Evolutionary conservation across 2,797 vertebrate species (phyloP).

Genomic region (Iguana delicatissima): DNA sequence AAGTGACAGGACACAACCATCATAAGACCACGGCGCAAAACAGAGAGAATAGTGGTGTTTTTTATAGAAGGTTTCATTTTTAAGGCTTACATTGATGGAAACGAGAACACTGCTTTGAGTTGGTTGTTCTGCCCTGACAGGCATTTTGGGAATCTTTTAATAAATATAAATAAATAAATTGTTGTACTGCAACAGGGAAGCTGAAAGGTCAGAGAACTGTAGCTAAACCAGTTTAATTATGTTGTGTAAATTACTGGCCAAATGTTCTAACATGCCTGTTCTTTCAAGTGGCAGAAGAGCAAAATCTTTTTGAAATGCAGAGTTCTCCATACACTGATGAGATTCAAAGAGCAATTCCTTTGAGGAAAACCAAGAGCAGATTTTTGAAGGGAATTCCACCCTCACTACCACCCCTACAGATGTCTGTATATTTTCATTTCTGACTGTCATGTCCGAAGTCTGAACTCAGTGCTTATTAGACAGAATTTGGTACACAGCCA

Average conservation of each 20-base stretch:
- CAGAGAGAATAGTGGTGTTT: too few species aligned
- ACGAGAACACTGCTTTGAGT: not conserved
- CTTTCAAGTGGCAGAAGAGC: not conserved
- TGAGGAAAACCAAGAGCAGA: not conserved
- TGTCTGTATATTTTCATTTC: not conserved
- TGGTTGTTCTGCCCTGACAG: not conserved
- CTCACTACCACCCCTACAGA: too few species aligned
- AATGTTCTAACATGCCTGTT: not conserved
- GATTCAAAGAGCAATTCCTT: not conserved
- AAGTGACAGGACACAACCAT: too few species aligned
- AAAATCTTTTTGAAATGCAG: not conserved
- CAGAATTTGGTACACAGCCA: slow-evolving; percentile 48
- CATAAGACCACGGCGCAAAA: too few species aligned
- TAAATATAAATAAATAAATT: not conserved
- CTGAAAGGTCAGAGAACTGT: not conserved
- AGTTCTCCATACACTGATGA: not conserved
- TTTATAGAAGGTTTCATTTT: too few species aligned
- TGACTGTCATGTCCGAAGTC: not conserved
- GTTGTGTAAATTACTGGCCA: not conserved
- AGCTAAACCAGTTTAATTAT: not conserved
- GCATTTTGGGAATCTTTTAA: not conserved
- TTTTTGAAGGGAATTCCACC: not conserved
- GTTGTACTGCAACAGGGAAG: too few species aligned
- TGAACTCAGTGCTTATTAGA: slow-evolving; percentile 54
- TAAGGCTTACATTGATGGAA: not conserved